Evolutionary conservation across 2,113 vertebrate genomes (phyloP).

Genomic region (Chlorodrepanis virens): DNA sequence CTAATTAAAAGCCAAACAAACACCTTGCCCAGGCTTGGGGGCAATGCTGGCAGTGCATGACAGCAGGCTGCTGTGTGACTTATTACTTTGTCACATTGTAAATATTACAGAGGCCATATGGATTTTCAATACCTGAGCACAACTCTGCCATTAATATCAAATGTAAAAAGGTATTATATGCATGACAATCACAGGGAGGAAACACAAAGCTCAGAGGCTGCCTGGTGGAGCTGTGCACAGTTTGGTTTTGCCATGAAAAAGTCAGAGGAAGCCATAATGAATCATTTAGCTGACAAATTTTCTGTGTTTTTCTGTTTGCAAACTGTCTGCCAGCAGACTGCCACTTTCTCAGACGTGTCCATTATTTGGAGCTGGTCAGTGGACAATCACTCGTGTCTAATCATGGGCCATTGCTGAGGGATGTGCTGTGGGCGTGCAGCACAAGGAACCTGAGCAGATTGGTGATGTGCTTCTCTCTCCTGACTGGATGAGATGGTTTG

Average conservation of each 20-base stretch:
- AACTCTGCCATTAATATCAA: conserved; percentile 56
- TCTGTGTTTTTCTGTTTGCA: conserved; percentile 16
- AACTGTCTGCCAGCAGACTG: conserved; percentile 21
- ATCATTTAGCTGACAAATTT: conserved; percentile 22
- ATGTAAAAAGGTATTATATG: conserved; percentile 50
- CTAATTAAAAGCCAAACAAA: conserved; percentile 15
- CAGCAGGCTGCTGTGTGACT: conserved; percentile 35
- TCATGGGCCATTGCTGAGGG: not conserved
- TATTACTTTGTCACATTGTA: conserved; percentile 53
- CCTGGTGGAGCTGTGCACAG: not conserved
- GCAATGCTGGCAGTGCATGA: not conserved
- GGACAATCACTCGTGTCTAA: conserved; percentile 5
- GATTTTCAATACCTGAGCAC: conserved; percentile 61
- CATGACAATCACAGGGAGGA: conserved; percentile 44
- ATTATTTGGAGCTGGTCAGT: not conserved
- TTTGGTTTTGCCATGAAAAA: conserved; percentile 26
- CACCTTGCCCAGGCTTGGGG: not conserved
- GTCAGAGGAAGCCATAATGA: conserved; percentile 28
- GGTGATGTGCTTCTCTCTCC: not conserved
- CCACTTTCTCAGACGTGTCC: not conserved
- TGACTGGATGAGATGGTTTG: not conserved
- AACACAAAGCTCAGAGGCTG: not conserved
- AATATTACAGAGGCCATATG: conserved; percentile 54
- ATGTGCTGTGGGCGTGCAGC: not conserved
- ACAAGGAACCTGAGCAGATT: not conserved